Base-by-base conservation (phyloP, 2,797 vertebrate species). In the Gallinago solitaria region DNA sequence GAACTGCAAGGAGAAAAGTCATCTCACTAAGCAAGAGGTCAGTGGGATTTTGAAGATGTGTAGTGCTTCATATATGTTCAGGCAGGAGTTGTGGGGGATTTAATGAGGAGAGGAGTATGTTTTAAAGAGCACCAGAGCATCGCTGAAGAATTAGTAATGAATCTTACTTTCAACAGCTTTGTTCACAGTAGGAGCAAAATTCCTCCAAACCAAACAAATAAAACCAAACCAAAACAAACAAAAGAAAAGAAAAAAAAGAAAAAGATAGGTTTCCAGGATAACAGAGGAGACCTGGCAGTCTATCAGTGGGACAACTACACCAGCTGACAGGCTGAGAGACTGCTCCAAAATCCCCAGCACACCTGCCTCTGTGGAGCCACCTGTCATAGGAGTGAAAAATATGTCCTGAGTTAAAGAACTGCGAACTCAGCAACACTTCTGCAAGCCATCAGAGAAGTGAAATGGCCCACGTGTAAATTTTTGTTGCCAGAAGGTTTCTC, bases 291-390 rank as follows among this genome's bases (percentile, higher is more conserved):
- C 33, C 48, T 90, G 67, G 79, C 76, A 89, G 47, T 95, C 94
- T 96, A 83, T 69, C 95, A 94, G 79, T 83, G 51, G 94, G 97
- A 91, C 1, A 54, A 11, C 75, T 23, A 28, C 25, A 61, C 63
- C 87, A 80, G 63, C 69, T 97, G 97, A 96, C 87, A 96, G 91
- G 41, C 43, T 94, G 91, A 96, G 64, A 95, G 89, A 78, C 79
- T 92, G 76, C 80, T 69, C 16, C 75, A 39, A 76, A 86, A 83
- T 91, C 28, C 77, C 81, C 75, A 89, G 57, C 69, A 90, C 89
- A 95, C 93, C 93, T 97, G 95, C 88, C 11, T 77, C 5, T 73
- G 57, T 48, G 48, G 47, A 91, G 39, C 60, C 65, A 87, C 87
- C 71, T 96, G 92, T 87, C 83, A 93, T 0, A 51, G 71, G 67